phyloP scores from a whole-genome alignment of 2,797 vertebrate species.

The Cheirogaleus major region DNA sequence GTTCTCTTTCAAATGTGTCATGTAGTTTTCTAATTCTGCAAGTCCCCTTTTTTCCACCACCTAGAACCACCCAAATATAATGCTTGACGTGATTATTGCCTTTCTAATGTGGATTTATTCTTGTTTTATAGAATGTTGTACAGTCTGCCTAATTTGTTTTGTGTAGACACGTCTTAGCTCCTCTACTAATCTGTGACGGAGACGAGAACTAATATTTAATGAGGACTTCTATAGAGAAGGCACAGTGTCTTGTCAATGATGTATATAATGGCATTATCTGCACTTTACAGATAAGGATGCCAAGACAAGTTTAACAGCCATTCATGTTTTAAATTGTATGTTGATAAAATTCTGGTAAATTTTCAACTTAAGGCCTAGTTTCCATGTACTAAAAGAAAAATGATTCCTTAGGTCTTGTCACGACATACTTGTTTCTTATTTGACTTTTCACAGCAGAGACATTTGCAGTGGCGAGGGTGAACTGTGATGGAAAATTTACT shows the following conservation, averaged over 20 bases:
- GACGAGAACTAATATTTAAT: background rate
- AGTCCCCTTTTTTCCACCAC: background rate
- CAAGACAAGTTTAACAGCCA: background rate
- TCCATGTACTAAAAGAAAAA: background rate
- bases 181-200: background rate
- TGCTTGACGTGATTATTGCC: background rate
- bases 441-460: background rate
- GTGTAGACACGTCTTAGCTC: background rate
- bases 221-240: background rate
- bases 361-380: background rate
- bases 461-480: background rate
- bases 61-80: background rate
- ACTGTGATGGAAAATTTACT: background rate
- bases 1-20: background rate
- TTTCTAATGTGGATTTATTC: background rate
- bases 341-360: conserved; percentile 8
- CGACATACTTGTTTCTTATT: background rate
- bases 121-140: background rate
- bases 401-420: background rate
- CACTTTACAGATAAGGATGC: background rate
- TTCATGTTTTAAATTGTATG: background rate
- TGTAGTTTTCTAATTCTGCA: background rate
- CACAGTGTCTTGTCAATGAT: background rate
- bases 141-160: background rate
- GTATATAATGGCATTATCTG: background rate